Base-by-base conservation (phyloP, 2,888 invertebrate species). In the Acleris emargana region DNA sequence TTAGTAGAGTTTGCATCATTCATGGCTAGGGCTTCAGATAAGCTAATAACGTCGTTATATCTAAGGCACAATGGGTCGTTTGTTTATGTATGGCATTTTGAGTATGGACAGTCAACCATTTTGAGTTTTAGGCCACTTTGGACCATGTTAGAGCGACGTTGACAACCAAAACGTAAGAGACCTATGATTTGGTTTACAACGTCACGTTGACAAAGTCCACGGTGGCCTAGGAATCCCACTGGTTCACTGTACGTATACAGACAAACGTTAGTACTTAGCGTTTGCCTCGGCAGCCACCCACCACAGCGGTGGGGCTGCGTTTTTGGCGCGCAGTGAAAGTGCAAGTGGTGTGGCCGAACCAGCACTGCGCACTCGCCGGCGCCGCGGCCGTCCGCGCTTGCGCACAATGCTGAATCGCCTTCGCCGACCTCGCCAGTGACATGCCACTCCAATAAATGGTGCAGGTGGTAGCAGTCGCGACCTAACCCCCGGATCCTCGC, bases 401-500 rank as follows among this genome's bases (percentile, higher is more conserved):
- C 88, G 89, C 89, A 88, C 84, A 87, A 90, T 91, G 90, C 84
- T 84, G 83, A 80, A 81, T 79, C 76, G 79, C 79, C 78, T 80
- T 78, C 83, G 77, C 81, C 84, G 77, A 86, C 86, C 80, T 84
- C 77, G 84, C 77, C 84, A 87, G 85, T 88, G 83, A 87, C 83
- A 91, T 91, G 91, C 80, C 88, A 87, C 85, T 83, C 83, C 80
- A 88, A 87, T 89, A 89, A 87, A 87, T 81, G 84, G 84, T 83
- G 80, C 81, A 69, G 61, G 64, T 62, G 54, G 70, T 47, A 59
- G 68, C 68, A 67, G 54, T 53, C 66, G 76, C 80, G 75, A 74
- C 80, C 76, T 76, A 74, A 63, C 69, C 63, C 68, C 53, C 76
- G 72, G 73, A 77, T 72, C 78, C 76, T 79, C 79, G 76, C 87